Evolutionary conservation across 2,888 invertebrate species (phyloP).

Genomic region (Spodoptera exigua): DNA sequence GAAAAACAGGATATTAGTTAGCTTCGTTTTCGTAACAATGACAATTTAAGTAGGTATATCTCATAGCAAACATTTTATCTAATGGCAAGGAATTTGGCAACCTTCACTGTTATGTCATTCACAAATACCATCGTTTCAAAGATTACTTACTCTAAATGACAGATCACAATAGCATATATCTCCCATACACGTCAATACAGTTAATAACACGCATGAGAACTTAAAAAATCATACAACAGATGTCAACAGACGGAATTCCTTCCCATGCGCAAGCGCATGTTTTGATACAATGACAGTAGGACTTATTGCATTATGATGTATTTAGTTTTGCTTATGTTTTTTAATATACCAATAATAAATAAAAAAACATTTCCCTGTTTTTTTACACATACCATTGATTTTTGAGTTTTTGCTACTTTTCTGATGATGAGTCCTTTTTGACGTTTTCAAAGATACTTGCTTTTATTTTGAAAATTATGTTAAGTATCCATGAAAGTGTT

Average conservation of each 20-base stretch:
- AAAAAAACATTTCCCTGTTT: no score
- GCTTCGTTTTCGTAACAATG: no score
- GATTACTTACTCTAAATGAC: slow-evolving; percentile 18
- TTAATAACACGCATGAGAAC: slow-evolving; percentile 50
- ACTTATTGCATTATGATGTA: slow-evolving; percentile 5
- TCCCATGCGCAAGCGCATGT: slow-evolving; percentile 48
- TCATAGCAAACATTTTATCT: no score
- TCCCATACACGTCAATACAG: slow-evolving; percentile 31
- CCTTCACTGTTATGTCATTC: no score
- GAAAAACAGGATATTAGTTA: no score
- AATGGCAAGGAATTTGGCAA: no score
- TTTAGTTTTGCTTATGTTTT: neutral
- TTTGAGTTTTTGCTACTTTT: no score
- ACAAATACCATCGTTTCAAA: neutral
- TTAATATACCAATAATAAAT: no score
- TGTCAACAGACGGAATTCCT: slow-evolving; percentile 60
- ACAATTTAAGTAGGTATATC: no score
- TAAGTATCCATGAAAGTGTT: slow-evolving; percentile 53
- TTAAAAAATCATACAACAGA: slow-evolving; percentile 41
- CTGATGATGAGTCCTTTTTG: no score
- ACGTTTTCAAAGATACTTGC: no score
- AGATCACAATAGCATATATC: slow-evolving; percentile 31
- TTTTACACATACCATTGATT: no score
- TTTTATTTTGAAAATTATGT: neutral
- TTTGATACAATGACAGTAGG: slow-evolving; percentile 32